phyloP scores from a whole-genome alignment of 1,140 invertebrate species.

The Drosophila novamexicana region DNA sequence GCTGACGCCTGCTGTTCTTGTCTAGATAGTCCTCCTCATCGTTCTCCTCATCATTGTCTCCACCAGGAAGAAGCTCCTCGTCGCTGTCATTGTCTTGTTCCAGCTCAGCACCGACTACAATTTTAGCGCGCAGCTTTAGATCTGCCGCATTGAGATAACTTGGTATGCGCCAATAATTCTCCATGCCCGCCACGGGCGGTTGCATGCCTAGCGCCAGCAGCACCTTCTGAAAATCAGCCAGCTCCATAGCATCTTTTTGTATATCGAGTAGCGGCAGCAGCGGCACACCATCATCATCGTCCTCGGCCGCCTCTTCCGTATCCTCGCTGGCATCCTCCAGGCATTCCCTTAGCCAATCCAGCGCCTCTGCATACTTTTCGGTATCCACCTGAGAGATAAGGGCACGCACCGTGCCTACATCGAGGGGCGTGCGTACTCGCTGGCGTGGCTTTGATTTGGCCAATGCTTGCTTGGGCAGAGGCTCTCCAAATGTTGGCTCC shows the following conservation, averaged over 20 bases:
- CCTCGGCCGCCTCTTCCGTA: constrained; percentile 85
- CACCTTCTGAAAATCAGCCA: constrained; percentile 86
- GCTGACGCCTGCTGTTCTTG: constrained; percentile 55
- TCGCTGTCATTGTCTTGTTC: constrained; percentile 31
- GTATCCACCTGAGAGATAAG: constrained; percentile 63
- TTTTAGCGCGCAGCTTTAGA: constrained; percentile 81
- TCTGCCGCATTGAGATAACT: constrained; percentile 84
- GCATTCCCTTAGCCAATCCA: constrained; percentile 88
- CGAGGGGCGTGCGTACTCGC: constrained; percentile 72
- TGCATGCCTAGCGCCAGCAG: constrained; percentile 86
- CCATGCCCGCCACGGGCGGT: constrained; percentile 86
- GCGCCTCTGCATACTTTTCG: constrained; percentile 85
- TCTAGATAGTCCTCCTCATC: constrained; percentile 80
- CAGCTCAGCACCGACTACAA: constrained; percentile 79
- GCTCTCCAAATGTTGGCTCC: constrained; percentile 58
- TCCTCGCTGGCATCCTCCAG: constrained; percentile 87
- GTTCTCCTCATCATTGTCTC: constrained; percentile 8
- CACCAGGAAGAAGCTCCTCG: constrained; percentile 5
- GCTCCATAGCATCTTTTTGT: constrained; percentile 86
- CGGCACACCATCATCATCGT: constrained; percentile 86
- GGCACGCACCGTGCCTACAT: constrained; percentile 67
- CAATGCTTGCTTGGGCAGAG: not conserved
- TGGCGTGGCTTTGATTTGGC: constrained; percentile 52
- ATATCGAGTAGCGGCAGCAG: constrained; percentile 86
- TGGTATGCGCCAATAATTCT: constrained; percentile 88